Evolutionary conservation across 1,140 invertebrate genomes (phyloP), one percentile per base, ranked within the genome.

Genomic region (Drosophila mauritiana): DNA sequence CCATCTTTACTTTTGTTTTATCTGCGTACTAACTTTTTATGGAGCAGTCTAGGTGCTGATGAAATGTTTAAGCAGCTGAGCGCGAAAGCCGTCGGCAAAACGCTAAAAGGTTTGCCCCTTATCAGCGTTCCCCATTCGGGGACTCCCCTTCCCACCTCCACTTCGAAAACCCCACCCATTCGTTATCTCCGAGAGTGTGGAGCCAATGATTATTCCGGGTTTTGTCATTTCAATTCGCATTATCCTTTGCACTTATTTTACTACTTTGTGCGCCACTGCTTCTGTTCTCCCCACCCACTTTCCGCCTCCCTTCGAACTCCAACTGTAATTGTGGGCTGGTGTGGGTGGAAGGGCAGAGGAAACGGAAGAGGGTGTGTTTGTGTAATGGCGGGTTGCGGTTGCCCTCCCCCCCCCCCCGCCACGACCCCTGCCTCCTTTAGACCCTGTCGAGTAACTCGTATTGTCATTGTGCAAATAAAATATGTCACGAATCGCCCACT

Each of bases 381-480:
- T 56, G 77, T 84, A 84, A 83, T 84, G 80, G 81, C 73, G 81
- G 80, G 80, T 83, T 69, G 67, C 51, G 80, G 73, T 61, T 70
- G 73, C 39, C 43, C 59, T 22, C 57, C 42, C 54, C 56, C 54
- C 37, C 40, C 42, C 36, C 34, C 17, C 20, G 20, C 20, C 20
- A 2, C 20, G 20, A 3, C 20, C 20, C 2, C 20, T 22, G 36
- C 70, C 52, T 10, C 4, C 31, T 15, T 17, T 8, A n/a, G 11
- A 11, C 22, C 52, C 61, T 72, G 67, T 45, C 79, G 73, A 89
- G 83, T 83, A 84, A 89, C 83, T 88, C 83, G 83, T 82, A 89
- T 88, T 89, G 84, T 89, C 84, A 89, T 89, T 91, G 89, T 89
- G 89, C 84, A 91, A 91, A 91, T 89, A 91, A 91, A 91, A 91